Evolutionary conservation across 1,140 invertebrate species (phyloP).

Genomic region (Brachystomella parvula): DNA sequence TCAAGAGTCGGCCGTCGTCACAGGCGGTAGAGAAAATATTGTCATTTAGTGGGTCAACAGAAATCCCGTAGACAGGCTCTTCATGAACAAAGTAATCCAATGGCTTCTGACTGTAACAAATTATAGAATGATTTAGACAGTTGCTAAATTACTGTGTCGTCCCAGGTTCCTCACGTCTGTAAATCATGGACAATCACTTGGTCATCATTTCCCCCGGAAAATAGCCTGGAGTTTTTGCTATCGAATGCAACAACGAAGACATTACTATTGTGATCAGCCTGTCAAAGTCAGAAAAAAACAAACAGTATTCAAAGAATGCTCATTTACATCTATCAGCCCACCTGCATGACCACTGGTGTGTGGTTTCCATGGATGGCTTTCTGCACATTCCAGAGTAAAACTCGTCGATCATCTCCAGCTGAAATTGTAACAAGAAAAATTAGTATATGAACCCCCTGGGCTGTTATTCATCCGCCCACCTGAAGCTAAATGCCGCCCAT

Average conservation of each 20-base stretch:
- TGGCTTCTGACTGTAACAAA: constrained; percentile 54
- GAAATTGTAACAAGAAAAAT: constrained; percentile 10
- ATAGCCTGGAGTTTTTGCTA: constrained; percentile 65
- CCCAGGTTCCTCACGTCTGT: constrained; percentile 54
- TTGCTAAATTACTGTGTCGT: background rate
- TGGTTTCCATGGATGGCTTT: constrained; percentile 57
- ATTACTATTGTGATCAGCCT: constrained; percentile 77
- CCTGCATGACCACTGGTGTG: constrained; percentile 53
- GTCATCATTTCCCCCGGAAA: constrained; percentile 91
- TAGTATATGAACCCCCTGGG: too few species aligned
- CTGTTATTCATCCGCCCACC: constrained; percentile 49
- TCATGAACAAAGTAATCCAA: constrained; percentile 72
- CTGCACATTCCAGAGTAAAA: constrained; percentile 79
- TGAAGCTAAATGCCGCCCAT: constrained; percentile 76
- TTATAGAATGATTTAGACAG: constrained; percentile 3
- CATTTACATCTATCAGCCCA: too few species aligned
- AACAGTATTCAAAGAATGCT: too few species aligned
- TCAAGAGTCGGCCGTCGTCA: constrained; percentile 75
- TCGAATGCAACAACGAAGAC: constrained; percentile 88
- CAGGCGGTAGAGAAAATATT: constrained; percentile 78
- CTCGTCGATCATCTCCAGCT: constrained; percentile 86
- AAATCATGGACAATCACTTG: constrained; percentile 82
- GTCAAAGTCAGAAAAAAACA: too few species aligned
- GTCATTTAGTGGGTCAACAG: constrained; percentile 72
- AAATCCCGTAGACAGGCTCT: constrained; percentile 75